Evolutionary conservation across 2,888 invertebrate genomes (phyloP).

Genomic region (Pollenia griseotomentosa): DNA sequence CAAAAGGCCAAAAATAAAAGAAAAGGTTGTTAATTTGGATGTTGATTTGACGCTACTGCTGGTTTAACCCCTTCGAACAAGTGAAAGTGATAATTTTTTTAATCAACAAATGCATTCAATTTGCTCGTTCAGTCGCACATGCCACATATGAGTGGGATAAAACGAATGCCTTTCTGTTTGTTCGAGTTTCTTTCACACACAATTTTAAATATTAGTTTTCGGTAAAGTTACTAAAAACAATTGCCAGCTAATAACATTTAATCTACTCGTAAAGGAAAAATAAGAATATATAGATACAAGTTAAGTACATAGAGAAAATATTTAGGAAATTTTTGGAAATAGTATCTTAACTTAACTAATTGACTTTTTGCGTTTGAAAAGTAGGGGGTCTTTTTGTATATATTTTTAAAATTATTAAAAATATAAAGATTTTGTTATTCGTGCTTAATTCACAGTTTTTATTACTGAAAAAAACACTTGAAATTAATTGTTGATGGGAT

Average conservation of each 20-base stretch:
- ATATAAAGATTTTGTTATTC: too few relatives aligned
- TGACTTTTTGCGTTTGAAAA: background rate
- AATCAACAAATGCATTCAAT: slow-evolving; percentile 84
- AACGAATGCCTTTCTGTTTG: slow-evolving; percentile 19
- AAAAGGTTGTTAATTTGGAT: slow-evolving; percentile 54
- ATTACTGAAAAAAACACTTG: too few relatives aligned
- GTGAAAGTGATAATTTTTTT: slow-evolving; percentile 80
- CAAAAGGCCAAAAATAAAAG: slow-evolving; percentile 44
- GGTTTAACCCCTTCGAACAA: slow-evolving; percentile 50
- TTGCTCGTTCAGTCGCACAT: slow-evolving; percentile 77
- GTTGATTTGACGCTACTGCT: background rate
- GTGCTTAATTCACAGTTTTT: too few relatives aligned
- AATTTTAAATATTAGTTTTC: slow-evolving; percentile 76
- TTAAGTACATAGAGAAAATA: slow-evolving; percentile 53
- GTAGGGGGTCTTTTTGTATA: too few relatives aligned
- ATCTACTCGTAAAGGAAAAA: slow-evolving; percentile 74
- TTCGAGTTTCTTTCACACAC: slow-evolving; percentile 33
- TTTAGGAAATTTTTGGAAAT: background rate
- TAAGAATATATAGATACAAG: background rate
- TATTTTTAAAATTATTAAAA: too few relatives aligned
- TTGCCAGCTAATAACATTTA: slow-evolving; percentile 82
- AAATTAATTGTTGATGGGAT: too few relatives aligned
- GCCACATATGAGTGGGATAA: slow-evolving; percentile 1
- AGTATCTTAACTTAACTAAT: background rate
- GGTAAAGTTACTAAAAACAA: slow-evolving; percentile 78